phyloP scores from a whole-genome alignment of 2,797 vertebrate species.

The Sebastes umbrosus region DNA sequence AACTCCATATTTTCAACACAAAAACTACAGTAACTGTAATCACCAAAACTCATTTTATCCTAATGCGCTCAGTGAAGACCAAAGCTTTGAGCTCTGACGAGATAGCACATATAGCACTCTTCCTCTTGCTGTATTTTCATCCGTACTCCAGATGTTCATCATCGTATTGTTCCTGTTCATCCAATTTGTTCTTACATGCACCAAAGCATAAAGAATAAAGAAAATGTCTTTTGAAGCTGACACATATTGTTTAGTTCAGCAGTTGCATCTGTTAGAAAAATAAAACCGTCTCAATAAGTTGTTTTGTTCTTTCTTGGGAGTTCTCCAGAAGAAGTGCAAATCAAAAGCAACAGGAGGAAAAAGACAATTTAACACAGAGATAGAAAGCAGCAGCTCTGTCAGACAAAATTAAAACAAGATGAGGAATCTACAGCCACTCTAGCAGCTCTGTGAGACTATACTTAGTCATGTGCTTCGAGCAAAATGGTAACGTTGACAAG shows the following conservation, averaged over 20 bases:
- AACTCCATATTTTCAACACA: background rate
- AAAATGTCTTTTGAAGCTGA: background rate
- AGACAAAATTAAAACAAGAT: background rate
- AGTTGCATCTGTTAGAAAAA: background rate
- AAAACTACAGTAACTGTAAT: background rate
- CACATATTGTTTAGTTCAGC: background rate
- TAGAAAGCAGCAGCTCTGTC: background rate
- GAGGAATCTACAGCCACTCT: background rate
- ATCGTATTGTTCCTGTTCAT: background rate
- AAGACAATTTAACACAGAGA: background rate
- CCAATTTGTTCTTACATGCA: background rate
- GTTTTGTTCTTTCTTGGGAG: background rate
- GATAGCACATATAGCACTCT: background rate
- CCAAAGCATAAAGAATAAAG: background rate
- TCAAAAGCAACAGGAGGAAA: background rate
- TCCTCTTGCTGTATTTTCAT: background rate
- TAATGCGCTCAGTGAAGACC: background rate
- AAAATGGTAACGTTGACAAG: background rate
- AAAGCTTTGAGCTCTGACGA: background rate
- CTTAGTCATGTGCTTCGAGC: background rate
- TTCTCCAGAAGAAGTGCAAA: background rate
- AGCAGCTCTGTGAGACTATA: background rate
- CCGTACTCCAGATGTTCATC: background rate
- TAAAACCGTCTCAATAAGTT: background rate
- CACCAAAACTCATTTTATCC: background rate